Percentiles rank a stretch among this genome's conserved stretches.
Conservation (phyloP, 2,888 invertebrate genomes). For the Orchesellides sinensis region DNA sequence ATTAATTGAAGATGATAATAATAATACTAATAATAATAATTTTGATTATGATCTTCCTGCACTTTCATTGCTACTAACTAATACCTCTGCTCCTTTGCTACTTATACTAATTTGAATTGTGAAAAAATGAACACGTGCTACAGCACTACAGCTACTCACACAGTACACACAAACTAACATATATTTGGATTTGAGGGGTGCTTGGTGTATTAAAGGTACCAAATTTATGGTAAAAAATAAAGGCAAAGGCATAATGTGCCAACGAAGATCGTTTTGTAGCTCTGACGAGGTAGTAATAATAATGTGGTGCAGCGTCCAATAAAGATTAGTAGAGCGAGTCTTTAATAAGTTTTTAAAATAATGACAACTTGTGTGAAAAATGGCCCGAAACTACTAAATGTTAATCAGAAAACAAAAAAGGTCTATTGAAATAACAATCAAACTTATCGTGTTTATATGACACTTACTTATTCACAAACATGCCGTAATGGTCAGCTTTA, state of each 20-base stretch:
- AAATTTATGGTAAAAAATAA: slow-evolving; percentile 19
- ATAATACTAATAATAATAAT: slow-evolving; percentile 11
- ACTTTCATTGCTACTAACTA: not conserved
- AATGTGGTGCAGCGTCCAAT: slow-evolving; percentile 14
- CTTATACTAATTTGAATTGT: not conserved
- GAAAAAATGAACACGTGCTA: too few species aligned
- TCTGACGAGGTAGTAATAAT: not conserved
- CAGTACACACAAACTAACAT: too few species aligned
- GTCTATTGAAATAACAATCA: too few species aligned
- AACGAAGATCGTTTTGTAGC: not conserved
- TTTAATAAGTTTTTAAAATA: slow-evolving; percentile 37
- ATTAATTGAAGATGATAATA: slow-evolving; percentile 19
- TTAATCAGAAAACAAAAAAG: too few species aligned
- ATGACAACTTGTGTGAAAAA: slow-evolving; percentile 29
- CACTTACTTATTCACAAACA: too few species aligned
- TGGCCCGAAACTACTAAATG: slow-evolving; percentile 18
- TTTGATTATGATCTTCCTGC: slow-evolving; percentile 18
- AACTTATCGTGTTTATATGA: too few species aligned
- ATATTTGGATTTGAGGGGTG: too few species aligned
- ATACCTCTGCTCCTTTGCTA: too few species aligned
- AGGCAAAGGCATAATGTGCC: slow-evolving; percentile 15
- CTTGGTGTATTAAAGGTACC: too few species aligned
- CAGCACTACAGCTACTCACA: not conserved
- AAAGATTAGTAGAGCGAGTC: slow-evolving; percentile 60
- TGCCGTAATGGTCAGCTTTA: too few species aligned